Conservation (phyloP, 2,113 vertebrate species). For the Apteryx mantelli region DNA sequence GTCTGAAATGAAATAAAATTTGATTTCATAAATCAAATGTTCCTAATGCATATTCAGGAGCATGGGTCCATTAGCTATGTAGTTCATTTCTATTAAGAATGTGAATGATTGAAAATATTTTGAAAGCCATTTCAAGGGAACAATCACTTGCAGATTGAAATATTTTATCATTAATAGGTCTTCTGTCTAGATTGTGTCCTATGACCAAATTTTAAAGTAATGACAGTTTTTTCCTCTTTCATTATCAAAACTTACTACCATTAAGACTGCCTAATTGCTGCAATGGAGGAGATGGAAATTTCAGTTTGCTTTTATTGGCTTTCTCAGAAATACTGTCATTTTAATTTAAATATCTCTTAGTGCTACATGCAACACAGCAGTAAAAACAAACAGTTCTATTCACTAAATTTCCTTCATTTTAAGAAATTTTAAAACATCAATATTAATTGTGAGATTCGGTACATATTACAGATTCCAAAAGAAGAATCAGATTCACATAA, state of each 20-base stretch:
- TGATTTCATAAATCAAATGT: background rate
- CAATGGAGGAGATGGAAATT: background rate
- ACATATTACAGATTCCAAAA: background rate
- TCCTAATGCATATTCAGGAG: background rate
- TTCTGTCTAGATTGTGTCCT: background rate
- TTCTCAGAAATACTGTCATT: background rate
- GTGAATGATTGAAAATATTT: background rate
- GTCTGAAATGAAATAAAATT: conserved; percentile 40
- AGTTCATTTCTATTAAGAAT: background rate
- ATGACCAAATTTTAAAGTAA: background rate
- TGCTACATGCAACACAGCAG: background rate
- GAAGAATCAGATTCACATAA: background rate
- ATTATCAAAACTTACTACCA: background rate
- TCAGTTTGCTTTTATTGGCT: background rate
- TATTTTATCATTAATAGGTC: background rate
- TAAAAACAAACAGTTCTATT: background rate
- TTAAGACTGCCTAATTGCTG: background rate
- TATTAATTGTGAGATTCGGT: background rate
- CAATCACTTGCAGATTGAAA: background rate
- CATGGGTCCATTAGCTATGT: background rate
- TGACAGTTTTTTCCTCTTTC: background rate
- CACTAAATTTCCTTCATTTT: background rate
- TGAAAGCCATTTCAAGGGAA: conserved; percentile 1
- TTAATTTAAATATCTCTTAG: background rate
- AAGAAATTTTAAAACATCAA: background rate